A percentile compares a stretch with the other conserved stretches of the same genome.
phyloP scores from a whole-genome alignment of 1,140 invertebrate genomes.

The Galleria mellonella region DNA sequence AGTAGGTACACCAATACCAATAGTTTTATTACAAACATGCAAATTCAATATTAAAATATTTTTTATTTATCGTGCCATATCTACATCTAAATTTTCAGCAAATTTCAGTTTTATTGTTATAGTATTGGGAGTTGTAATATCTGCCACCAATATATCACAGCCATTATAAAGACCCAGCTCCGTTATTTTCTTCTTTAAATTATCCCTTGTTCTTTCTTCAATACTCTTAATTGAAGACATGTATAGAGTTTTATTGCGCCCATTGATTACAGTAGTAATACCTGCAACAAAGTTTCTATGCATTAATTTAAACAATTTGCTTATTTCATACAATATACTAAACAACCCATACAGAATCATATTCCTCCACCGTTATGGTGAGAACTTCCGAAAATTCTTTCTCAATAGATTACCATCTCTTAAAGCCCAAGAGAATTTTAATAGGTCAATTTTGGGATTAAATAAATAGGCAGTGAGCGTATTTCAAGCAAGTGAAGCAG shows the following conservation, averaged over 20 bases:
- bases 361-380: too few relatives aligned
- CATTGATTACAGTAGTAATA: conserved; percentile 85
- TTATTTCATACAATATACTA: too few relatives aligned
- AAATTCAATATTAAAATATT: too few relatives aligned
- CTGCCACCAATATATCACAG: conserved; percentile 90
- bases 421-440: too few relatives aligned
- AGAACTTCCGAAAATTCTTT: too few relatives aligned
- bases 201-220: conserved; percentile 89
- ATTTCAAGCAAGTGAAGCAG: too few relatives aligned
- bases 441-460: too few relatives aligned
- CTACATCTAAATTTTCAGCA: conserved; percentile 69
- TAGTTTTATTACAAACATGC: too few relatives aligned
- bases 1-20: too few relatives aligned
- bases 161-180: conserved; percentile 90
- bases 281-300: conserved; percentile 62
- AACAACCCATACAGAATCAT: conserved; percentile 1
- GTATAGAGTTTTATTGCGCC: conserved; percentile 93
- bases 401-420: too few relatives aligned
- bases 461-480: too few relatives aligned
- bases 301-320: background rate
- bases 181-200: conserved; percentile 89
- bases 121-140: conserved; percentile 90
- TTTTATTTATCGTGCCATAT: conserved; percentile 44
- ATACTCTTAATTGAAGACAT: conserved; percentile 93
- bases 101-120: conserved; percentile 82